Conservation (phyloP, 1,140 invertebrate species). For the Drosophila punjabiensis region DNA sequence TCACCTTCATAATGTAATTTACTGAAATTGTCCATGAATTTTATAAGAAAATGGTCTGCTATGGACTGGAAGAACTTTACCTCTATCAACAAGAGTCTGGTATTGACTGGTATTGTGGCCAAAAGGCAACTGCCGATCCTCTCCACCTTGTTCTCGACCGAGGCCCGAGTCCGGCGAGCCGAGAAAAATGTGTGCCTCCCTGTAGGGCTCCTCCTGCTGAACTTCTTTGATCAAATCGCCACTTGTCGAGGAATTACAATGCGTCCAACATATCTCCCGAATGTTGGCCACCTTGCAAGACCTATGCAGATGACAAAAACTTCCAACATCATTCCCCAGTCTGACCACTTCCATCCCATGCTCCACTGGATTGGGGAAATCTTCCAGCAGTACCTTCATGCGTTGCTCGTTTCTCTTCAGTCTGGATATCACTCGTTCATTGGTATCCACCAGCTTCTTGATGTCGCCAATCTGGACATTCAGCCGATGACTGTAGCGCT, state of each 20-base stretch:
- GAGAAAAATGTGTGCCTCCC: neutral
- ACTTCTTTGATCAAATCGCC: neutral
- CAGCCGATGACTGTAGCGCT: conserved; percentile 32
- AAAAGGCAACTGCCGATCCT: neutral
- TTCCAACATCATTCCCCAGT: neutral
- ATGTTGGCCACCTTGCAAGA: conserved; percentile 38
- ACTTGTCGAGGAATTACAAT: conserved; percentile 18
- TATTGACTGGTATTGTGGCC: neutral
- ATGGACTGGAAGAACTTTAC: neutral
- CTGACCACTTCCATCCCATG: too few relatives aligned
- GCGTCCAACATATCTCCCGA: conserved; percentile 25
- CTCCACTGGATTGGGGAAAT: neutral
- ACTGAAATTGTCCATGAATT: conserved; percentile 9
- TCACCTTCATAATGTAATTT: conserved; percentile 18
- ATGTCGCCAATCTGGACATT: conserved; percentile 16
- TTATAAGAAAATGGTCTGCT: neutral
- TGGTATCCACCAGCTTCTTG: conserved; percentile 26
- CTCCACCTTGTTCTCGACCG: neutral
- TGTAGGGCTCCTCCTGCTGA: neutral
- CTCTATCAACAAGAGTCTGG: conserved; percentile 3
- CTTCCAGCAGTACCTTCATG: conserved; percentile 10
- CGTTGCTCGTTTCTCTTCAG: conserved; percentile 8
- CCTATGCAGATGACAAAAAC: conserved; percentile 1
- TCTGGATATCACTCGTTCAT: conserved; percentile 14
- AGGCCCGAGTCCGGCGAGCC: neutral